Base-by-base conservation (phyloP, 2,797 vertebrate species). In the Pterois miles region DNA sequence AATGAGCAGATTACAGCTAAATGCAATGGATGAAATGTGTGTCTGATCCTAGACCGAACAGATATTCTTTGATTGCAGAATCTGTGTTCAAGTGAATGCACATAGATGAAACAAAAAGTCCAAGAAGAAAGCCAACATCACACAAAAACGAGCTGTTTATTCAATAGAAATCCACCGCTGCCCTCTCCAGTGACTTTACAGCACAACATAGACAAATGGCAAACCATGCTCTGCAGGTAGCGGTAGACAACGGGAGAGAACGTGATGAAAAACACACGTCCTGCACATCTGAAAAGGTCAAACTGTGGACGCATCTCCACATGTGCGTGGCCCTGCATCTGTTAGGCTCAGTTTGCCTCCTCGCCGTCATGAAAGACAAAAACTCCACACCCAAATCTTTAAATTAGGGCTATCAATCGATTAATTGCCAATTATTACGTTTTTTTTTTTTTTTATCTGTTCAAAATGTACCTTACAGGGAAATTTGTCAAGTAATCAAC, bases 231-330 rank as follows among this genome's bases (percentile, higher is more conserved):
- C 75, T 58, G 67, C 70, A 80, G 80, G 84, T 86, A 63, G 34
- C 48, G 52, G 69, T 50, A 10, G 13, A 22, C 54, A 3, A 36
- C 11, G 11, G 18, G 67, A 22, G 74, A 46, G 54, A 59, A 58
- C 7, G 3, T 23, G 81, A 81, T 83, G 52, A 72, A 87, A 87
- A 82, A 72, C 78, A 77, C 70, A 82, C 67, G 70, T 84, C 77
- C 78, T 29, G 71, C 66, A 60, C 52, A 50, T 89, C 76, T 83
- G 71, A 52, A 88, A 92, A 90, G 89, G 87, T 89, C 87, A 75
- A 8, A 5, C 27, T 65, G 71, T 83, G 83, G 80, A 86, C 80
- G 78, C 60, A 38, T 81, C 77, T 60, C 81, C 8, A 46, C 65
- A 50, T 69, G 82, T 14, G 71, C 71, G 9, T 88, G 86, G 79